Evolutionary conservation across 2,113 vertebrate genomes (phyloP).

Genomic region (Sylvilagus bachmani): DNA sequence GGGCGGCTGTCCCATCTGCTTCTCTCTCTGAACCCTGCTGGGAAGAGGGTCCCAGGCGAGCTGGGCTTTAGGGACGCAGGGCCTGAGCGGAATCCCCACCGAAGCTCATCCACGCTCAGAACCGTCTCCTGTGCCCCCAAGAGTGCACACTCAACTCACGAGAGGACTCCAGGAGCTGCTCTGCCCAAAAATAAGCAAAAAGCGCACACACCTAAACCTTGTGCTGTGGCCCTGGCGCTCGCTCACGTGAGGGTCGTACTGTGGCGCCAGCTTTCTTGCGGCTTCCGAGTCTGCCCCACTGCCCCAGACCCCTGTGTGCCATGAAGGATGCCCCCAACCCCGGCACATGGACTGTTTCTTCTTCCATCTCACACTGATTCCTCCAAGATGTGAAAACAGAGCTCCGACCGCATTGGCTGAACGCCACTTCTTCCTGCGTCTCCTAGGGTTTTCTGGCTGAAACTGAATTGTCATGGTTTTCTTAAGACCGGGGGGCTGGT

Average conservation of each 20-base stretch:
- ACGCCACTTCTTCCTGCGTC: not conserved
- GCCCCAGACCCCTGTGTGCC: not conserved
- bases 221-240: too few relatives aligned
- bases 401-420: not conserved
- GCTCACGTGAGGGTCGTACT: too few relatives aligned
- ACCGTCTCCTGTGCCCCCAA: too few relatives aligned
- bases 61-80: not conserved
- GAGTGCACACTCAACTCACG: fast-evolving
- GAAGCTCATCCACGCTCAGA: not conserved
- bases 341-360: not conserved
- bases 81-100: not conserved
- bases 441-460: not conserved
- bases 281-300: not conserved
- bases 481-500: not conserved
- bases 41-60: fast-evolving
- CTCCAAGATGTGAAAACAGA: not conserved
- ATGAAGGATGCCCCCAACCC: fast-evolving
- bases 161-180: not conserved
- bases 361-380: not conserved
- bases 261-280: too few relatives aligned
- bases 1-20: fast-evolving
- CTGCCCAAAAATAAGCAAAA: not conserved
- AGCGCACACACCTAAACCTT: not conserved
- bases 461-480: not conserved
- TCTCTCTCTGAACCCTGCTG: not conserved